Base-by-base conservation (phyloP, 2,797 vertebrate species). In the Nasua narica region DNA sequence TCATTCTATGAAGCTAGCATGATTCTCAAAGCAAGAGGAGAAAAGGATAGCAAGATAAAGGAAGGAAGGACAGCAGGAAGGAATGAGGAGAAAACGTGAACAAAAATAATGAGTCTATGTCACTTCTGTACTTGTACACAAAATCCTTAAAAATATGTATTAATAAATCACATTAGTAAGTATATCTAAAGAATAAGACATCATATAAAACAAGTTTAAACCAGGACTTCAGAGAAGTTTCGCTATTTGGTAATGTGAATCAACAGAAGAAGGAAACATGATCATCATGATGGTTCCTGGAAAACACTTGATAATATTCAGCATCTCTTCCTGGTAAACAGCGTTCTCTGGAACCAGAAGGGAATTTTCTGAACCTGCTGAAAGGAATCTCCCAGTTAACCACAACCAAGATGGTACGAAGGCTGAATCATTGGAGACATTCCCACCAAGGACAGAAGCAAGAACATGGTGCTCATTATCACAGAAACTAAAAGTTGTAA, bases 311-410 rank as follows among this genome's bases (percentile, higher is more conserved):
- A 77, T 76, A 16, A 74, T n/a, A 32, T n/a, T 54, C 29, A 60
- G 54, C 86, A 46, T 37, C 15, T 52, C 43, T 90, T 90, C 67
- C 72, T 62, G 86, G 93, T 29, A 82, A 86, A 43, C 32, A 32
- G 79, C 46, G n/a, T 90, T 90, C 77, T 27, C 67, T 87, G 87
- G 69, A 95, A 95, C 87, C 58, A 62, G 58, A 82, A 86, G 87
- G 77, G 67, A 69, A 76, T 37, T 90, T 90, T 90, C 76, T 48
- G 21, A 87, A 43, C 23, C 43, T 4, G 8, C 32, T n/a, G 27
- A 87, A 67, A 81, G 25, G 18, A 40, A 70, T 48, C 69, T 65
- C 35, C 90, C 72, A 60, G 32, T 27, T 52, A 77, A 62, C 19
- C 50, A 40, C 90, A n/a, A 52, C 7, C 21, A 27, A 10, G 19